phyloP scores from a whole-genome alignment of 2,113 vertebrate species.

The Columbina picui region DNA sequence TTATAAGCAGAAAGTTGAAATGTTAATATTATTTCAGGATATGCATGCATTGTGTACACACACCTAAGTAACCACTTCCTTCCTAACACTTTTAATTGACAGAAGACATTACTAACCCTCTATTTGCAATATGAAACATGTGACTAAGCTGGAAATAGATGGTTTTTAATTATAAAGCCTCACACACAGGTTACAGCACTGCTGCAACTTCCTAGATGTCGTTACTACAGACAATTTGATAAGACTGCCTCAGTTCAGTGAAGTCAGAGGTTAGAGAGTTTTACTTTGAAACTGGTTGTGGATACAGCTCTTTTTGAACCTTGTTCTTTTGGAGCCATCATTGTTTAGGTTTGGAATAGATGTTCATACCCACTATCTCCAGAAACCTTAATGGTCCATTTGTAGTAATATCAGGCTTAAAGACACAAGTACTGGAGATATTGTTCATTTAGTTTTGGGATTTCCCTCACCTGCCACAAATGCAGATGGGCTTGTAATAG shows the following conservation, averaged over 20 bases:
- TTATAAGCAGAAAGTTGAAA: neutral
- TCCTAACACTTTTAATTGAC: neutral
- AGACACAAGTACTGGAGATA: neutral
- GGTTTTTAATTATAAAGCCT: neutral
- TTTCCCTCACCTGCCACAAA: neutral
- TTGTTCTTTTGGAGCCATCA: neutral
- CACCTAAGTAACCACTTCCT: neutral
- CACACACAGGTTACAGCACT: neutral
- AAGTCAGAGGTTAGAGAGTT: neutral
- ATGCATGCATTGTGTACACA: neutral
- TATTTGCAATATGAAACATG: neutral
- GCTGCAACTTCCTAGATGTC: neutral
- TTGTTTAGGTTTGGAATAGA: neutral
- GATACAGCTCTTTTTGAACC: neutral
- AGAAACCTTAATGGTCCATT: neutral
- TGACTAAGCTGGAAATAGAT: neutral
- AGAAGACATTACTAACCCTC: neutral
- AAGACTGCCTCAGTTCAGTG: neutral
- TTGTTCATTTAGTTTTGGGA: neutral
- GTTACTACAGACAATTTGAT: too few relatives aligned
- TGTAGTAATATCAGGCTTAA: neutral
- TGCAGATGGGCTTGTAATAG: neutral
- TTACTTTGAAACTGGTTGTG: neutral
- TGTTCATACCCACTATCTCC: neutral
- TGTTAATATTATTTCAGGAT: neutral